Evolutionary conservation across 2,113 vertebrate species (phyloP).

Genomic region (Anser cygnoides): DNA sequence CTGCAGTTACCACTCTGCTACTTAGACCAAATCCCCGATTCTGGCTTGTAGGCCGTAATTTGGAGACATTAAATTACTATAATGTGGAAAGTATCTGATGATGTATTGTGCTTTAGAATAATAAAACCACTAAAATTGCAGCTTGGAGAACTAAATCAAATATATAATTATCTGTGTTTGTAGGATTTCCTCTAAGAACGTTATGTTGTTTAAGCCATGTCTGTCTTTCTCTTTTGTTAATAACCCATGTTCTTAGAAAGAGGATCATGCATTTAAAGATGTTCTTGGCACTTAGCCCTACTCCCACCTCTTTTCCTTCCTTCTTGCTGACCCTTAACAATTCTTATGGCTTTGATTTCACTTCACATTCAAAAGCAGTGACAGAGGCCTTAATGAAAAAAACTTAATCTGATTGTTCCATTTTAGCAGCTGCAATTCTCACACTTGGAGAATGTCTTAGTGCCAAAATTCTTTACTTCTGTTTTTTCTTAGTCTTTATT

Average conservation of each 20-base stretch:
- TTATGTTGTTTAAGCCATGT: conserved; percentile 53
- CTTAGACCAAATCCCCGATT: conserved; percentile 49
- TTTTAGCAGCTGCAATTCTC: conserved; percentile 24
- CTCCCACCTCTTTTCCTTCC: conserved; percentile 13
- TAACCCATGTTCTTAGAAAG: conserved; percentile 34
- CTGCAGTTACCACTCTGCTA: conserved; percentile 28
- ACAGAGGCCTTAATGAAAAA: not conserved
- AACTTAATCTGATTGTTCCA: not conserved
- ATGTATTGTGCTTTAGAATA: conserved; percentile 61
- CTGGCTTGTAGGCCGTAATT: conserved; percentile 40
- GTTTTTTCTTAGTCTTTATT: not conserved
- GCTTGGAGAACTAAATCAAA: conserved; percentile 45
- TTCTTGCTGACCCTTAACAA: conserved; percentile 48
- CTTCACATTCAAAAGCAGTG: not conserved
- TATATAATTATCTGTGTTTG: conserved; percentile 73
- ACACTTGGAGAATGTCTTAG: not conserved
- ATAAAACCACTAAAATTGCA: conserved; percentile 59
- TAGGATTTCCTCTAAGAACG: conserved; percentile 49
- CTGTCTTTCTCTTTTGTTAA: conserved; percentile 45
- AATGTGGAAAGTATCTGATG: conserved; percentile 64
- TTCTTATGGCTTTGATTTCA: conserved; percentile 47
- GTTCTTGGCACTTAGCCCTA: conserved; percentile 27
- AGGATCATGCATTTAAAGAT: conserved; percentile 35
- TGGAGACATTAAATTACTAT: conserved; percentile 55
- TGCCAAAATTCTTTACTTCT: conserved; percentile 20